These are phyloP conservation scores for Notodonta dromedarius DNA, from an alignment of 2,888 invertebrate genomes.

Conservation along the genomic window DNA sequence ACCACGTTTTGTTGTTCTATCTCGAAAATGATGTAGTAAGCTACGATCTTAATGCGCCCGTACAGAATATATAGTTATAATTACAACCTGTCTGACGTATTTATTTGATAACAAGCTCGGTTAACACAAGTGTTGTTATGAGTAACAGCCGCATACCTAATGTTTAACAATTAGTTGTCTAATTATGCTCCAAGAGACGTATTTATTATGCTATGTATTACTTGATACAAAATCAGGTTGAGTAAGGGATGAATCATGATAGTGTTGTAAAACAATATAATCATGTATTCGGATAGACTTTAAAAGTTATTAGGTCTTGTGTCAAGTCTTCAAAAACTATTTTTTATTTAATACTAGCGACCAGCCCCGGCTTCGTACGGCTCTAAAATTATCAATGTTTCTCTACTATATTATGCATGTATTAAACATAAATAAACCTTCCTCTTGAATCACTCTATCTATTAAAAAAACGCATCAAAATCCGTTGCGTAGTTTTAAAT, in stretches of 20 bases:
- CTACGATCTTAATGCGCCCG: neutral
- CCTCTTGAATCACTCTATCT: too few species aligned
- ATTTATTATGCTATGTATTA: neutral
- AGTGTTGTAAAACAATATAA: neutral
- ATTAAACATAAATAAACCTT: too few species aligned
- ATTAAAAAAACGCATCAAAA: too few species aligned
- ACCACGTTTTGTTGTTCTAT: too few species aligned
- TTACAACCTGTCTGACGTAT: slow-evolving; percentile 13
- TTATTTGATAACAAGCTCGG: slow-evolving; percentile 15
- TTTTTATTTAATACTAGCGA: too few species aligned
- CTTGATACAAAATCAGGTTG: neutral
- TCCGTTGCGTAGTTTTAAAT: too few species aligned
- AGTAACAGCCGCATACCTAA: slow-evolving; percentile 14
- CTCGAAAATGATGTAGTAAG: neutral
- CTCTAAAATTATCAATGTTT: too few species aligned
- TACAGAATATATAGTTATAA: neutral
- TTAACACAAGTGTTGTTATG: slow-evolving; percentile 22
- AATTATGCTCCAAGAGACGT: slow-evolving; percentile 14
- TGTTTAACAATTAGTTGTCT: slow-evolving; percentile 23
- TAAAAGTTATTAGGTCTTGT: too few species aligned
- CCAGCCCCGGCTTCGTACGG: too few species aligned
- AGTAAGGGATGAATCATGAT: neutral
- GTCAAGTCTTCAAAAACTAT: too few species aligned
- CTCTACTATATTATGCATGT: too few species aligned
- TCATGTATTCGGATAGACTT: neutral